Evolutionary conservation across 2,888 invertebrate genomes (phyloP).

Genomic region (Aspidiotus destructor): DNA sequence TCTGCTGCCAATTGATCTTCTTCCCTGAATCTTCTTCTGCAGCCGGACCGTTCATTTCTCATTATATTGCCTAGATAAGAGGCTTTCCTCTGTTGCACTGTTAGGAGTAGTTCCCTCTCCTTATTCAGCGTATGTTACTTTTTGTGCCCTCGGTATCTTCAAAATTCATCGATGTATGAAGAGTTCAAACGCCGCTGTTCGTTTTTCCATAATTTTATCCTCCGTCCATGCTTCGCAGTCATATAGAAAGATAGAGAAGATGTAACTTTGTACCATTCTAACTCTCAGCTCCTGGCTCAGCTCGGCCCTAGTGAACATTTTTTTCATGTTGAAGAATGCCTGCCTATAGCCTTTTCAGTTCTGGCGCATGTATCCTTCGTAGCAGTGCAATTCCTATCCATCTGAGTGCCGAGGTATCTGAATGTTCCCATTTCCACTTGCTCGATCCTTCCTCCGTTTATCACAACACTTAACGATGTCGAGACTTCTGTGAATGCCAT

Average conservation of each 20-base stretch:
- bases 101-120: no score
- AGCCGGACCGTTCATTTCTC: no score
- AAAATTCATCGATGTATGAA: no score
- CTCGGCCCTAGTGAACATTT: background rate
- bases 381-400: background rate
- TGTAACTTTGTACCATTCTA: background rate
- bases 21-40: no score
- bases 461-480: background rate
- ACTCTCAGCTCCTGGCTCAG: background rate
- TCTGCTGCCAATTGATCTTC: no score
- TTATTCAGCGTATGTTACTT: no score
- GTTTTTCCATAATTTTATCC: background rate
- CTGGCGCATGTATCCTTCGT: background rate
- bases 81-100: no score
- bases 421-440: background rate
- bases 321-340: background rate
- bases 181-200: no score
- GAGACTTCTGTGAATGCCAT: background rate
- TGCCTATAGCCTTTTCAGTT: background rate
- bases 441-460: background rate
- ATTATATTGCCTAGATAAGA: no score
- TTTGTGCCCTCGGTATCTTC: no score
- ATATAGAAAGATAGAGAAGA: background rate
- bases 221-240: background rate
- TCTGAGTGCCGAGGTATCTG: background rate